These are phyloP conservation scores for Nylanderia fulva DNA, from an alignment of 1,140 invertebrate genomes.

Conservation along the genomic window DNA sequence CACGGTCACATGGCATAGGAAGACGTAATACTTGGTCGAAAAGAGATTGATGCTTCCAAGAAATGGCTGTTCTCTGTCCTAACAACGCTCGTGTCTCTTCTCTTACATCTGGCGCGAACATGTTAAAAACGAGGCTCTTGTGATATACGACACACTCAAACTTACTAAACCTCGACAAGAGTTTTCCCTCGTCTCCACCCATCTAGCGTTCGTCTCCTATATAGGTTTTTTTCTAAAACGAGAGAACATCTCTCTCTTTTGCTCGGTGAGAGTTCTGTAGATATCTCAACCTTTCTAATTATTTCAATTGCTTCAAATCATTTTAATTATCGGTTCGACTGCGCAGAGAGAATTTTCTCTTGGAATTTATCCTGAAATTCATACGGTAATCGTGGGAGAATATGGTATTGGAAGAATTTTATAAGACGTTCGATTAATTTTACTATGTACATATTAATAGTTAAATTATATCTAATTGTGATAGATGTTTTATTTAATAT, in stretches of 20 bases:
- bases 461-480: no score
- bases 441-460: no score
- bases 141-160: background rate
- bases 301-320: background rate
- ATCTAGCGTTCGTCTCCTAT: background rate
- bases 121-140: slow-evolving; percentile 41
- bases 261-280: background rate
- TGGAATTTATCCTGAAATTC: no score
- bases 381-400: no score
- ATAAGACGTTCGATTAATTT: no score
- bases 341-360: no score
- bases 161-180: slow-evolving; percentile 30
- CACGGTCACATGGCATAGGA: slow-evolving; percentile 32
- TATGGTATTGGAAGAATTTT: no score
- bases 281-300: background rate
- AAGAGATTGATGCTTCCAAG: slow-evolving; percentile 61
- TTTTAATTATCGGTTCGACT: background rate
- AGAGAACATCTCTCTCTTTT: background rate
- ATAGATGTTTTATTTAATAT: no score
- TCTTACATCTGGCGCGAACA: slow-evolving; percentile 51
- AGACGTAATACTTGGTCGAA: slow-evolving; percentile 34
- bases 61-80: slow-evolving; percentile 2
- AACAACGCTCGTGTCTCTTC: slow-evolving; percentile 32
- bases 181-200: background rate
- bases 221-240: background rate